Evolutionary conservation across 2,797 vertebrate genomes (phyloP), one percentile per base, ranked within the genome.

Genomic region (Bryconaethiops microstoma): DNA sequence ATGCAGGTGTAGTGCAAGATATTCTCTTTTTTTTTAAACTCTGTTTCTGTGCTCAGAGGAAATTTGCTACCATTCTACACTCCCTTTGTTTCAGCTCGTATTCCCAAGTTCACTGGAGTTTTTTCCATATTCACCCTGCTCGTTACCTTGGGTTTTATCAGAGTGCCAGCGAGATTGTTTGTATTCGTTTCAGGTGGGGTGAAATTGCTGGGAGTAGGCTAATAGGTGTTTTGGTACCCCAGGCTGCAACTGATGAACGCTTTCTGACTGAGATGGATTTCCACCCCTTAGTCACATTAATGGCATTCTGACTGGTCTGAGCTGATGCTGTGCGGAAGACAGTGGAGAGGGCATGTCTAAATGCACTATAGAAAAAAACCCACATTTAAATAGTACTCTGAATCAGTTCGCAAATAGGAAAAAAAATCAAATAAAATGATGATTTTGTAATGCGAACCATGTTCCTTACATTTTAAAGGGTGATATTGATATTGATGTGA

Each of bases 201-300:
- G 23, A 35, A 57, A 29, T 73, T 39, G 50, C 13, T 73, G 54
- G 5, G 54, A 57, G 71, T 59, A 35, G 50, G 52, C 52, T 72
- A 55, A 72, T 72, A 72, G 69, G 69, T 71, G 45, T 55, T 72
- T 54, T 72, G 16, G n/a, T 72, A 55, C 71, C n/a, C 17, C 6
- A 14, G 71, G 71, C 71, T 74, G 54, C 71, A 39, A 59, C 14
- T 35, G 54, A 74, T 42, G 52, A 74, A 42, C 54, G 35, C 52
- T 39, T 74, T 74, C 25, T 74, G 54, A 74, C 54, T 57, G 71
- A 59, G 54, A 74, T 59, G 71, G 69, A 29, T 59, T 59, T 73
- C 71, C 54, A 55, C 29, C 50, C 70, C 50, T 39, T 52, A 73
- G 19, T 59, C 52, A 59, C 54, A 21, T 57, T 59, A 74, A 72